Evolutionary conservation across 2,797 vertebrate genomes (phyloP).

Genomic region (Gymnocypris eckloni): DNA sequence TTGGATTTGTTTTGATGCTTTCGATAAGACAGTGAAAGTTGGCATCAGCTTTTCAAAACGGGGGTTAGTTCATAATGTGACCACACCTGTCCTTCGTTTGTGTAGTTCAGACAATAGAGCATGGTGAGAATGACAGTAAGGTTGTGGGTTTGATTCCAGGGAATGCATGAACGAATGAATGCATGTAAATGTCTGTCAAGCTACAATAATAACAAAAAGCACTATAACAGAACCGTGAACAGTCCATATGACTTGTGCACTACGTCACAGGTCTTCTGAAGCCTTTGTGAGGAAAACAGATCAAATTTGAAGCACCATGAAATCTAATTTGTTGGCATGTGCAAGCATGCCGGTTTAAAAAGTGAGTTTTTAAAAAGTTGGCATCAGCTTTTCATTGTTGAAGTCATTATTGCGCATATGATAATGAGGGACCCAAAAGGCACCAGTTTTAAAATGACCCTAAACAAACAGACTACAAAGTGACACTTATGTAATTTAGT

Average conservation of each 20-base stretch:
- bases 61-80: neutral
- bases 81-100: neutral
- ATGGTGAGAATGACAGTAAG: neutral
- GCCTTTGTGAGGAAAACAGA: neutral
- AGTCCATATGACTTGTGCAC: neutral
- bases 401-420: conserved; percentile 4
- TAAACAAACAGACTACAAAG: conserved; percentile 29
- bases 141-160: neutral
- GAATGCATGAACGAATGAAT: neutral
- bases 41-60: neutral
- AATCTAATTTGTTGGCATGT: neutral
- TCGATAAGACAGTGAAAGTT: neutral
- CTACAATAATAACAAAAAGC: neutral
- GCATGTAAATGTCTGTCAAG: neutral
- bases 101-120: neutral
- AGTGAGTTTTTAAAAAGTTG: neutral
- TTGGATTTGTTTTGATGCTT: neutral
- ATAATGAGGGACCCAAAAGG: conserved; percentile 18
- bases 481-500: conserved; percentile 22
- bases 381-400: neutral
- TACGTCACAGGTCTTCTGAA: neutral
- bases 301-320: neutral
- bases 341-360: neutral
- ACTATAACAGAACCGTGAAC: neutral
- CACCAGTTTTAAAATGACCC: neutral